Percentiles rank a stretch among this genome's conserved stretches.
These are phyloP conservation scores for Muscicapa adusta DNA, from an alignment of 2,113 vertebrate species.

Conservation along the genomic window DNA sequence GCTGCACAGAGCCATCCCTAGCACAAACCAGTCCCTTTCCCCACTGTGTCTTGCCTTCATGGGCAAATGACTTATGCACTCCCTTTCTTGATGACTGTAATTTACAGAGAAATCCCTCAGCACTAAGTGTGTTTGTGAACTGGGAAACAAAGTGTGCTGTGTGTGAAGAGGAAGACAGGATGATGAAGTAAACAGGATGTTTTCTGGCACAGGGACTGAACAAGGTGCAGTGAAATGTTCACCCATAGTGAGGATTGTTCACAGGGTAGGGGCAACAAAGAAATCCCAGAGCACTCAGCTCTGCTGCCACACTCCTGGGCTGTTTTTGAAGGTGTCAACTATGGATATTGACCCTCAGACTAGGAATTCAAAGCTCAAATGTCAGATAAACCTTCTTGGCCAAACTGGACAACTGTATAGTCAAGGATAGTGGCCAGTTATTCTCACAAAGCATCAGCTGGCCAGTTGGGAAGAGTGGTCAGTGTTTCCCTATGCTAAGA, in stretches of 20 bases:
- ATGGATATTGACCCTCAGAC: neutral
- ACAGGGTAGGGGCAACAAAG: neutral
- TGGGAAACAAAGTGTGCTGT: neutral
- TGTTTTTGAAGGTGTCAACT: neutral
- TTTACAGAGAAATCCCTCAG: neutral
- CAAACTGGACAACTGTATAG: neutral
- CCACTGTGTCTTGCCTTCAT: neutral
- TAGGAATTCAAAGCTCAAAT: neutral
- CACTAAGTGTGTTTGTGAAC: neutral
- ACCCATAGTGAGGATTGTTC: neutral
- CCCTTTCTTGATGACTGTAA: neutral
- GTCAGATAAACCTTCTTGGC: neutral
- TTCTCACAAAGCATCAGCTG: neutral
- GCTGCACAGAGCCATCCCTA: neutral
- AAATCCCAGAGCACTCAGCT: neutral
- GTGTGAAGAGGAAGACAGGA: neutral
- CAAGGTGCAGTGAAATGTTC: fast-evolving
- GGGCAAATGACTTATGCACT: neutral
- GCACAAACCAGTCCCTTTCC: neutral
- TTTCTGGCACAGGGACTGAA: neutral
- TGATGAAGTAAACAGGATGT: neutral
- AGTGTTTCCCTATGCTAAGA: neutral
- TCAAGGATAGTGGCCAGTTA: neutral
- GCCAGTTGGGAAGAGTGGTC: neutral
- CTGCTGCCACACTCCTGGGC: neutral